Percentiles rank a stretch among this genome's conserved stretches.
These are phyloP conservation scores for Smutsia gigantea DNA, from an alignment of 2,797 vertebrate genomes.

Conservation along the genomic window DNA sequence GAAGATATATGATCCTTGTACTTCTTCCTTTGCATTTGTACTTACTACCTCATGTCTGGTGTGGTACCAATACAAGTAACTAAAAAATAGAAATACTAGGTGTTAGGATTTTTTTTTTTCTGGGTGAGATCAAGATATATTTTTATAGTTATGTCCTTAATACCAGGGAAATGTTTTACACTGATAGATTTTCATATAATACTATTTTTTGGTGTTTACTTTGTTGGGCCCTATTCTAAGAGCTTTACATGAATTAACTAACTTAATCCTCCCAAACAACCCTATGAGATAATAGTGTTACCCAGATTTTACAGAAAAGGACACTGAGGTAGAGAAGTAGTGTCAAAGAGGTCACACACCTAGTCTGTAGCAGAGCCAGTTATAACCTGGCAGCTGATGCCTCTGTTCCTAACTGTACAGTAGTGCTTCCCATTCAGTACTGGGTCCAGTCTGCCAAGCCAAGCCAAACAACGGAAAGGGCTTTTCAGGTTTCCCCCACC, in stretches of 20 bases:
- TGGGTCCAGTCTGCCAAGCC: not conserved
- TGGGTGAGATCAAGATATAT: not conserved
- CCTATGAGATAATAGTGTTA: not conserved
- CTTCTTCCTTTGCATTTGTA: not conserved
- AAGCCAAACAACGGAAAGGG: not conserved
- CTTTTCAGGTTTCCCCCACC: not conserved
- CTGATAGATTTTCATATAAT: not conserved
- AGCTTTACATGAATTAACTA: not conserved
- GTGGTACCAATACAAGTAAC: conserved; percentile 39
- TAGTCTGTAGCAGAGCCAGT: not conserved
- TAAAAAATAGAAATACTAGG: not conserved
- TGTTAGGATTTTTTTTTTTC: conserved; percentile 30
- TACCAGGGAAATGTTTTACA: conserved; percentile 26
- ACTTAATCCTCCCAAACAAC: not conserved
- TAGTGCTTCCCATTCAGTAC: not conserved
- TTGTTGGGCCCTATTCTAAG: not conserved
- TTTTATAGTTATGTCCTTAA: conserved; percentile 49
- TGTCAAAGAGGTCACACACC: not conserved
- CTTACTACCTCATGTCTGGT: conserved; percentile 23
- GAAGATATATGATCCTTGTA: conserved; percentile 9
- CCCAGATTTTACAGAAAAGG: not conserved
- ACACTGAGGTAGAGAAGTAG: not conserved
- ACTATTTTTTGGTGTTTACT: not conserved
- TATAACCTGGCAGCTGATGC: not conserved
- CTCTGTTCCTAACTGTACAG: not conserved